Evolutionary conservation across 2,888 invertebrate genomes (phyloP).

Genomic region (Clusia tigrina): DNA sequence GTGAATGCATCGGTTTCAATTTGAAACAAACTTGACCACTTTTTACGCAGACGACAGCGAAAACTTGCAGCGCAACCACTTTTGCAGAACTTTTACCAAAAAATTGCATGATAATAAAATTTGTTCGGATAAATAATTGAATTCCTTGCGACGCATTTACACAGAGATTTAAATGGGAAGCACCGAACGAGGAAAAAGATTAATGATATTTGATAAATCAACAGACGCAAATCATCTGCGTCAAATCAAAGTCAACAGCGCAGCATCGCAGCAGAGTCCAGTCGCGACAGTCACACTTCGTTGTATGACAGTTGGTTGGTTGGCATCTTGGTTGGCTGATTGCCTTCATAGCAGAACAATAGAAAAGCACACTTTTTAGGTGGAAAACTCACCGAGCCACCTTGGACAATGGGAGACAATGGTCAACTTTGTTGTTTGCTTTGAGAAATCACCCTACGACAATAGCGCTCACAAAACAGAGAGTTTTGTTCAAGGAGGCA

Average conservation of each 20-base stretch:
- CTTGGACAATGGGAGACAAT: constrained; percentile 35
- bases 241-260: constrained; percentile 14
- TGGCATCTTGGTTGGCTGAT: constrained; percentile 19
- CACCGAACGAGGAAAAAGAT: constrained; percentile 42
- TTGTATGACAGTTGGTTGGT: constrained; percentile 17
- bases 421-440: constrained; percentile 32
- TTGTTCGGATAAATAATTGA: constrained; percentile 36
- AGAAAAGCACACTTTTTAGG: too few relatives aligned
- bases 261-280: not conserved
- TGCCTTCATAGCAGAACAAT: constrained; percentile 8
- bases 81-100: not conserved
- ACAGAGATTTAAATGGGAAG: constrained; percentile 37
- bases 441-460: not conserved
- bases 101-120: constrained; percentile 1
- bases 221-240: constrained; percentile 31
- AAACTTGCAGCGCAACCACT: not conserved
- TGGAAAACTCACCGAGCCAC: constrained; percentile 51
- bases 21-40: constrained; percentile 13
- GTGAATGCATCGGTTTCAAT: too few relatives aligned
- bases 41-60: constrained; percentile 6
- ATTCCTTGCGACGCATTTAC: constrained; percentile 41
- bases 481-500: constrained; percentile 41
- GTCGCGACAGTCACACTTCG: not conserved
- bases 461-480: constrained; percentile 31
- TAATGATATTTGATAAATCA: constrained; percentile 53